Evolutionary conservation across 2,113 vertebrate genomes (phyloP), one percentile per base, ranked within the genome.

Genomic region (Colistium nudipinnis): DNA sequence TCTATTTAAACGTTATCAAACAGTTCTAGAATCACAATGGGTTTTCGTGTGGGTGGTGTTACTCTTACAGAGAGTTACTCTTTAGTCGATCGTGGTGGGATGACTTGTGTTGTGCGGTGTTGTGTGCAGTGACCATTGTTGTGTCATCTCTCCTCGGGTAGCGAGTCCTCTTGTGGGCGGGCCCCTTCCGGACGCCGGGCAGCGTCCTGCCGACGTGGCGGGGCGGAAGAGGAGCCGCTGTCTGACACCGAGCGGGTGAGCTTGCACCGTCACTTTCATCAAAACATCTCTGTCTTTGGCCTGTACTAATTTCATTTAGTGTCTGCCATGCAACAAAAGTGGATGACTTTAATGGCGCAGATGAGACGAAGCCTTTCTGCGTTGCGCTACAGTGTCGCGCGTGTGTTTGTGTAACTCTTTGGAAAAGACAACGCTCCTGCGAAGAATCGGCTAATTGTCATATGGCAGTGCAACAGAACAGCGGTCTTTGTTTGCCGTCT

Each of bases 191-290:
- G 62, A 74, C 48, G 88, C 80, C 81, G 67, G 44, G 3, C 3
- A 12, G 63, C 51, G 69, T 76, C 72, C 83, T 94, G 93, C 90
- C 89, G 92, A 94, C 93, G 93, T 94, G 93, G 93, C 93, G 91
- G 88, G 85, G 89, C 89, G 92, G 91, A 91, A 91, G 81, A 74
- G 66, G 72, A 78, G 71, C 70, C 54, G 70, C 74, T 61, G 76
- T 53, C 82, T 84, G 87, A 73, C 83, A 87, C 80, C 28, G 4
- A 67, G 51, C 79, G 80, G 92, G 91, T 92, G 89, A 93, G 92
- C 83, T n/a, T 86, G 65, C 56, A 48, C 78, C 59, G 57, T 79
- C 76, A 87, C 73, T 74, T 84, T 80, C 51, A 62, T 19, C 11
- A 84, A 63, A 79, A 80, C 54, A 83, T 55, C 49, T 57, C 61